phyloP scores from a whole-genome alignment of 2,888 invertebrate genomes.

The Sphaerophoria taeniata region DNA sequence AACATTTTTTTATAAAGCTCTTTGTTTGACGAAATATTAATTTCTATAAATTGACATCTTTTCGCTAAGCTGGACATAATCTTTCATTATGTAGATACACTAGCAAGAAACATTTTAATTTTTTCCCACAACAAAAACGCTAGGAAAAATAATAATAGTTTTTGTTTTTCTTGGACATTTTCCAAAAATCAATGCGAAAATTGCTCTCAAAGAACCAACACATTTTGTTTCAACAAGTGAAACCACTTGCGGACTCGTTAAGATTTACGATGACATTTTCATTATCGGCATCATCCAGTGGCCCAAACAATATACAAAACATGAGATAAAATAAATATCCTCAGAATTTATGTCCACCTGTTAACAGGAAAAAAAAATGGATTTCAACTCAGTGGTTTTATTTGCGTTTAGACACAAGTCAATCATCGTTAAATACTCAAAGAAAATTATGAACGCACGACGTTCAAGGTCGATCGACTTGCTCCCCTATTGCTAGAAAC shows the following conservation, averaged over 20 bases:
- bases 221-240: slow-evolving; percentile 4
- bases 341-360: slow-evolving; percentile 16
- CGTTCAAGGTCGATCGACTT: slow-evolving; percentile 1
- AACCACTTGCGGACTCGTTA: not conserved
- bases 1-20: too few relatives aligned
- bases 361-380: not conserved
- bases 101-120: too few relatives aligned
- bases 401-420: not conserved
- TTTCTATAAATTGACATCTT: too few relatives aligned
- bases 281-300: slow-evolving; percentile 1
- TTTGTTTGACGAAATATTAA: too few relatives aligned
- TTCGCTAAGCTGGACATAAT: too few relatives aligned
- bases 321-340: not conserved
- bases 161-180: slow-evolving; percentile 9
- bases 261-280: slow-evolving; percentile 41
- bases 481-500: not conserved
- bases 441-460: not conserved
- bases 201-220: not conserved
- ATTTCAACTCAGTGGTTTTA: not conserved
- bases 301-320: not conserved
- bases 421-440: not conserved
- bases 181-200: slow-evolving; percentile 24
- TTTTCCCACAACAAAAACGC: too few relatives aligned
- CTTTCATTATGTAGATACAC: too few relatives aligned
- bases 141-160: too few relatives aligned